Base-by-base conservation (phyloP, 1,140 invertebrate genomes). In the Drosophila hydei region DNA sequence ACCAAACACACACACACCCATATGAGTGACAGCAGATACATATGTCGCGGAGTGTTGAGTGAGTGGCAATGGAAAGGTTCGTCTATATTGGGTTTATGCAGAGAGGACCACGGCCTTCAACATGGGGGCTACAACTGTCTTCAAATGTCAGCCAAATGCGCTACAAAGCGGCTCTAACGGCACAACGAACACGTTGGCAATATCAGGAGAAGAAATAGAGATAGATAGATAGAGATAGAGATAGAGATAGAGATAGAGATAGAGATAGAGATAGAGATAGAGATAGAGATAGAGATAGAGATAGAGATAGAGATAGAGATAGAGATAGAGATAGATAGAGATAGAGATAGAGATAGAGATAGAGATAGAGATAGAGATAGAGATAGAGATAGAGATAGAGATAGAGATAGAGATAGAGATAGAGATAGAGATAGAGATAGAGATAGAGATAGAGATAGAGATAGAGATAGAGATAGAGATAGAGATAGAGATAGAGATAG, bases 1-100 rank as follows among this genome's bases (percentile, higher is more conserved):
- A 25, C 36, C 27, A 52, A 19, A 43, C 36, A 1, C 19, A 14
- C 36, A 23, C 12, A 23, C 58, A 69, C 27, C 25, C 23, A 72
- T 9, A 40, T 68, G 64, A 67, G 54, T 58, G 68, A 72, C 69
- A 72, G 42, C 47, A 50, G 64, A 68, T 55, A 42, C 38, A 42
- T 16, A 55, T 61, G 64, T 72, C 63, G 70, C 63, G 42, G 50
- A 48, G 63, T 68, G 63, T 61, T 72, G 70, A 72, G 56, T 68
- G 70, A 60, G 55, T 72, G 61, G 50, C 43, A 56, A 55, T 54
- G 58, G 47, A 27, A 59, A 52, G 63, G 59, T 63, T 52, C 61
- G 38, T 65, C 45, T 58, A 45, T 65, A 50, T 54, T 51, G 33
- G 16, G 68, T 48, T 40, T 72, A 47, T 72, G 40, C 54, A 40